Evolutionary conservation across 2,113 vertebrate species (phyloP).

Genomic region (Athene noctua): DNA sequence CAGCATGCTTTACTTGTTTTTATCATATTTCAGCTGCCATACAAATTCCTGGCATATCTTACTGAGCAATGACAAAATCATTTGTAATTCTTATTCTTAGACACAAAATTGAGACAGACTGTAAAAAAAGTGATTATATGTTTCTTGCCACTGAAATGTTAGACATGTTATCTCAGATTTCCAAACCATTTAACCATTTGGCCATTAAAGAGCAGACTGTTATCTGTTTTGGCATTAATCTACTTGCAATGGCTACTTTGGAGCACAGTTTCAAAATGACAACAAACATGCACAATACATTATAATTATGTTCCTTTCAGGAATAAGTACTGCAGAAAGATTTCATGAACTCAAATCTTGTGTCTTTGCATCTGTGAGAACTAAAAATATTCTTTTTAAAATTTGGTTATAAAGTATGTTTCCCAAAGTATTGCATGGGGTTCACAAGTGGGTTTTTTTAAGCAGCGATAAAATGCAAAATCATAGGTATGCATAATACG

Average conservation of each 20-base stretch:
- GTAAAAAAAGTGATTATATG: background rate
- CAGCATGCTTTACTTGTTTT: background rate
- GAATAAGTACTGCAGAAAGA: background rate
- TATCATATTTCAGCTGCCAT: background rate
- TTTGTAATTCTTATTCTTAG: background rate
- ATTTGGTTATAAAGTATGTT: background rate
- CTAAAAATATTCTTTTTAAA: background rate
- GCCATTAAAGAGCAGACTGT: background rate
- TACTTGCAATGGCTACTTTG: background rate
- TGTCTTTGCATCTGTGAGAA: background rate
- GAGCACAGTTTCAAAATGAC: background rate
- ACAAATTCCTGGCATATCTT: background rate
- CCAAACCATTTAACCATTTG: slow-evolving; percentile 1
- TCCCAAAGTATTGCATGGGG: background rate
- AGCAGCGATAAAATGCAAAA: slow-evolving; percentile 5
- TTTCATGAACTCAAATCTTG: background rate
- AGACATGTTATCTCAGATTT: background rate
- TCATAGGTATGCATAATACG: slow-evolving; percentile 29
- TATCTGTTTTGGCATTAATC: slow-evolving; percentile 3
- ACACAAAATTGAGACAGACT: background rate
- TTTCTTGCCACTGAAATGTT: background rate
- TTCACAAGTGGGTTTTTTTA: slow-evolving; percentile 25
- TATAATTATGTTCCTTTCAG: background rate
- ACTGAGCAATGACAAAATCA: background rate
- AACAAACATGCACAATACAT: background rate